These are phyloP conservation scores for Nerophis lumbriciformis DNA, from an alignment of 2,113 vertebrate genomes.

Conservation along the genomic window DNA sequence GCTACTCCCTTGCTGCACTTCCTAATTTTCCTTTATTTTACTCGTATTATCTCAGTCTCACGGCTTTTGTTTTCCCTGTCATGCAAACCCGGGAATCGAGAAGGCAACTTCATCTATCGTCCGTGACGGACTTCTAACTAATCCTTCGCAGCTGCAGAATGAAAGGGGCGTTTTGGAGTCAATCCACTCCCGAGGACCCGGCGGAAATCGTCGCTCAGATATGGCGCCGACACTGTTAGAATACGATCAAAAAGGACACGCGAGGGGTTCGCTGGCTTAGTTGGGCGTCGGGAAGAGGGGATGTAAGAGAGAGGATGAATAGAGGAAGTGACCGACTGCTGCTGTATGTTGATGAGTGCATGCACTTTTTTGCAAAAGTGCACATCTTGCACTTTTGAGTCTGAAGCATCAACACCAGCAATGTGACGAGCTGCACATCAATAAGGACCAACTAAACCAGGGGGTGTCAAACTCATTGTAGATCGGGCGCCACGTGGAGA, in stretches of 20 bases:
- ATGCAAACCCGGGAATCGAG: conserved; percentile 50
- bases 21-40: conserved; percentile 31
- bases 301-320: conserved; percentile 22
- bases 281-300: conserved; percentile 31
- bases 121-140: conserved; percentile 66
- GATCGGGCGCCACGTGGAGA: too few species aligned
- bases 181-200: conserved; percentile 58
- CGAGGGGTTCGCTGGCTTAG: conserved; percentile 44
- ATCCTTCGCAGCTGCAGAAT: conserved; percentile 69
- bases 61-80: conserved; percentile 43
- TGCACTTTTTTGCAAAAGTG: neutral
- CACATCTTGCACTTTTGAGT: too few species aligned
- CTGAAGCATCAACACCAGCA: too few species aligned
- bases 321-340: conserved; percentile 31
- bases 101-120: conserved; percentile 64
- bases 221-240: conserved; percentile 45
- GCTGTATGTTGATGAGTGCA: neutral
- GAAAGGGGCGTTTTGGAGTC: conserved; percentile 66
- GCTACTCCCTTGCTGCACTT: conserved; percentile 14
- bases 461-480: too few species aligned
- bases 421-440: neutral
- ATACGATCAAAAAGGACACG: conserved; percentile 57
- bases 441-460: too few species aligned
- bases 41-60: conserved; percentile 23
- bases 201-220: conserved; percentile 58